Conservation (phyloP, 2,888 invertebrate genomes). For the Drosophila trichaetosa region DNA sequence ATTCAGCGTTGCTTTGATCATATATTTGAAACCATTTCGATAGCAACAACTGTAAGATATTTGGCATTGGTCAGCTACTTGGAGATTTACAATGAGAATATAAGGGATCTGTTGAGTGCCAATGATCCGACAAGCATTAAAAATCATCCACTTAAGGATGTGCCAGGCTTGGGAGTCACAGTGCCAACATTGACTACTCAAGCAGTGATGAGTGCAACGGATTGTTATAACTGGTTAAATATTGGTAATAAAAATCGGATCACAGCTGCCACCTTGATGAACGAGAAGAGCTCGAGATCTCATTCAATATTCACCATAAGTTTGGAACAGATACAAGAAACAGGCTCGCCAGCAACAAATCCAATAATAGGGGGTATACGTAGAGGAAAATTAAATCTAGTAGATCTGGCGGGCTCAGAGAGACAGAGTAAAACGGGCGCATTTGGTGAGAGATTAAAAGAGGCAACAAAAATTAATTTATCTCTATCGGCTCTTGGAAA, state of each 20-base stretch:
- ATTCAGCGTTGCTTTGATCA: slow-evolving; percentile 94
- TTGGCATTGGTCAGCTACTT: slow-evolving; percentile 88
- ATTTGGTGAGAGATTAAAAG: slow-evolving; percentile 92
- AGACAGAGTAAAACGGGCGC: slow-evolving; percentile 94
- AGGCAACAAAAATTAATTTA: slow-evolving; percentile 95
- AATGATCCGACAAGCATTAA: slow-evolving; percentile 77
- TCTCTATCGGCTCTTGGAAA: slow-evolving; percentile 94
- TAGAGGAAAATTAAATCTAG: slow-evolving; percentile 90
- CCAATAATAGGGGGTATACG: slow-evolving; percentile 65
- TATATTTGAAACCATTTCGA: slow-evolving; percentile 93
- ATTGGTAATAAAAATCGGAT: slow-evolving; percentile 92
- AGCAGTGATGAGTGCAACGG: slow-evolving; percentile 91
- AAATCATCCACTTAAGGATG: slow-evolving; percentile 86
- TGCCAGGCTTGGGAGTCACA: slow-evolving; percentile 86
- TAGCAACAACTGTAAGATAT: slow-evolving; percentile 90
- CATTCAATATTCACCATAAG: slow-evolving; percentile 95
- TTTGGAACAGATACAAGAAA: slow-evolving; percentile 90
- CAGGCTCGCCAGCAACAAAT: slow-evolving; percentile 11
- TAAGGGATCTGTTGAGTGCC: slow-evolving; percentile 94
- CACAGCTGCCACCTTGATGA: slow-evolving; percentile 95
- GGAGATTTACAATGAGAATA: slow-evolving; percentile 98
- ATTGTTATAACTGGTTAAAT: slow-evolving; percentile 91
- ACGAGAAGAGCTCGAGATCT: slow-evolving; percentile 93
- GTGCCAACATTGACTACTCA: slow-evolving; percentile 89
- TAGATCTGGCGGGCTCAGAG: slow-evolving; percentile 95